Evolutionary conservation across 2,113 vertebrate species (phyloP), one percentile per base, ranked within the genome.

Genomic region (Saiga tatarica): DNA sequence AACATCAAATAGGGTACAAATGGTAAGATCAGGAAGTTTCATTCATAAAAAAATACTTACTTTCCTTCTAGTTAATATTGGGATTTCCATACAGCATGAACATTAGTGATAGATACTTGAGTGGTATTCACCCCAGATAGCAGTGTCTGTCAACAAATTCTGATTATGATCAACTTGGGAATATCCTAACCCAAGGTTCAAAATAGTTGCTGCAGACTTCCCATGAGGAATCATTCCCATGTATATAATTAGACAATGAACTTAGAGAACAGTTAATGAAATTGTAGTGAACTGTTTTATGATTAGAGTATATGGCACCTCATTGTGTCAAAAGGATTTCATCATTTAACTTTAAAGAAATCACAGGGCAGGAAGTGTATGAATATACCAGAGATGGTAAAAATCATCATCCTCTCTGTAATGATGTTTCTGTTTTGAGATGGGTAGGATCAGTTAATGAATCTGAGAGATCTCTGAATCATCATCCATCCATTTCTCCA

Each of bases 21-120:
- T 33, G 78, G 92, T 94, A 96, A 97, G 89, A 84, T 82, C 47
- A 45, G 87, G 81, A 87, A 82, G 92, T 25, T 94, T 71, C 33
- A 94, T 28, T 71, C 33, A 94, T 28, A 91, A n/a, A 42, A 42
- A 45, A 4, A 21, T 28, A 16, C 21, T 23, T 71, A 39, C 60
- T 79, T 81, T 71, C 45, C 13, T 7, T 52, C 52, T 23, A 83
- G 57, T 59, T 28, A 71, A 94, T 50, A 60, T 26, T 16, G 8
- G 28, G 13, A 74, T 88, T 45, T 14, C 36, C 13, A 33, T n/a
- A 42, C 12, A 64, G 36, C 60, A 74, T 71, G 52, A 89, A 28
- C 50, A 78, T 30, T 45, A 23, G 59, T 76, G 53, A 64, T 15
- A 95, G 25, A 47, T 76, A 85, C 33, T 74, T 62, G 60, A 45